Evolutionary conservation across 2,888 invertebrate genomes (phyloP), one percentile per base, ranked within the genome.

Genomic region (Elmis aenea): DNA sequence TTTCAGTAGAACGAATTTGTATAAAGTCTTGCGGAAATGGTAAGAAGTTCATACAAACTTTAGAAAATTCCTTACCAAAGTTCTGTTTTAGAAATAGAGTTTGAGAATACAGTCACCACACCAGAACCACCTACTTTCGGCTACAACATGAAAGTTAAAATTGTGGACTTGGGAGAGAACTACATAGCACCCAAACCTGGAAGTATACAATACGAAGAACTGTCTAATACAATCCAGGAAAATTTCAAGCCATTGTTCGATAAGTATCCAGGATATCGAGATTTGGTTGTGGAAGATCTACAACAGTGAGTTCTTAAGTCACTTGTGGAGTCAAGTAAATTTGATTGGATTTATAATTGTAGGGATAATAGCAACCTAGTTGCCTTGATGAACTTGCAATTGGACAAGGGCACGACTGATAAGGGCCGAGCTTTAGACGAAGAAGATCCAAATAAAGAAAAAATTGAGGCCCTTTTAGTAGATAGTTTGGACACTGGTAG

Each of bases 11-110:
- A 39, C 74, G 83, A 45, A 79, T 93, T 50, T 93, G 93, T 71
- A 88, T 93, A 46, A 80, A 75, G 55, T 80, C 87, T 1, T 91
- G 91, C 53, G 84, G 83, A 31, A 79, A 79, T 50, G 86, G 85
- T 83, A 59, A 65, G n/a, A 5, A 12, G 8, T 8, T 21, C 13
- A 10, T 12, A 15, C 1, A 9, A 2, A 12, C 18, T 12, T 5
- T 11, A 15, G 10, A 6, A 8, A 10, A 15, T 14, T 28, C 10
- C 11, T n/a, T n/a, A n/a, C n/a, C n/a, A n/a, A n/a, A n/a, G n/a
- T n/a, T n/a, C n/a, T n/a, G n/a, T n/a, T n/a, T n/a, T n/a, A n/a
- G n/a, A n/a, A n/a, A n/a, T n/a, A n/a, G n/a, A n/a, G n/a, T 54
- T 68, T 5, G 18, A 18, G 5, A 18, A 18, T 8, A 5, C 18